Evolutionary conservation across 2,113 vertebrate species (phyloP).

Genomic region (Colius striatus): DNA sequence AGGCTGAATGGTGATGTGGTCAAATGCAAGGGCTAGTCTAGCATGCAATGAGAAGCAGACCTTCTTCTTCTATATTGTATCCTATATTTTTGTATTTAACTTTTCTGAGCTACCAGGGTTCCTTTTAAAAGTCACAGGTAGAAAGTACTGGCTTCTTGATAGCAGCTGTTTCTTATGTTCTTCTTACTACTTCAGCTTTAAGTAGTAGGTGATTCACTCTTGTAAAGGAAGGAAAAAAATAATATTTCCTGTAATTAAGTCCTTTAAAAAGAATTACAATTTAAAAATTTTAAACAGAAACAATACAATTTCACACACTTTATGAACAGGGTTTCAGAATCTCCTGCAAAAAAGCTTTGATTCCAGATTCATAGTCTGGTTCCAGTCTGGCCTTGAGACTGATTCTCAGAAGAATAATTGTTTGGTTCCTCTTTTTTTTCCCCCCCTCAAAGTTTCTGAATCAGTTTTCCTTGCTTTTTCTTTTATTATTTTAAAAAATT

Average conservation of each 20-base stretch:
- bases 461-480: not conserved
- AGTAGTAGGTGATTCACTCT: constrained; percentile 5
- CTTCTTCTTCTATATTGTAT: not conserved
- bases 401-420: not conserved
- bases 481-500: not conserved
- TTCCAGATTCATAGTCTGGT: not conserved
- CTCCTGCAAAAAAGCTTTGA: not conserved
- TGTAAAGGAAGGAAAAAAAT: not conserved
- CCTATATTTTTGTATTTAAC: not conserved
- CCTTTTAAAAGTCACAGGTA: not conserved
- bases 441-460: not conserved
- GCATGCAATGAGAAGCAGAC: not conserved
- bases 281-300: not conserved
- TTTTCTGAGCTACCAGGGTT: not conserved
- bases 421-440: not conserved
- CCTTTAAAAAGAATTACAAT: not conserved
- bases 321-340: not conserved
- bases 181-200: constrained; percentile 32
- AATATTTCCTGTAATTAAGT: not conserved
- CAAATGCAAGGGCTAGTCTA: not conserved
- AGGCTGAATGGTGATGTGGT: not conserved
- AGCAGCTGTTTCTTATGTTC: not conserved
- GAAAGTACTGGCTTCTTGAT: not conserved
- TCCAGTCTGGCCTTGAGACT: not conserved
- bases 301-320: not conserved